Conservation (phyloP, 2,888 invertebrate species). For the Caenorhabditis macrosperma region DNA sequence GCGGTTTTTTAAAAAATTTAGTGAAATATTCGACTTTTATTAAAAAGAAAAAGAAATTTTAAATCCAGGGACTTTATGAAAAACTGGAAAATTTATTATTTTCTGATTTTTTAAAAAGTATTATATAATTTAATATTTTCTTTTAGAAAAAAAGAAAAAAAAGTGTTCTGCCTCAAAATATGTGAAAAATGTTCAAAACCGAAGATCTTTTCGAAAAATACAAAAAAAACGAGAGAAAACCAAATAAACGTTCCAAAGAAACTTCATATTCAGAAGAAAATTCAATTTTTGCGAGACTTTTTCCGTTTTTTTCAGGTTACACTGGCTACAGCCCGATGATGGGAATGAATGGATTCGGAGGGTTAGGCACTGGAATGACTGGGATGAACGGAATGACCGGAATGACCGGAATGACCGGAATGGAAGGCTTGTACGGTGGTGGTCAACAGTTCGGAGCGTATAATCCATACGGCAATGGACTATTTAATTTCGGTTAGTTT, state of each 20-base stretch:
- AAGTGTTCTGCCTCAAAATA: too few relatives aligned
- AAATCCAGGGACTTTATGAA: background rate
- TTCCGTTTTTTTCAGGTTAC: constrained; percentile 17
- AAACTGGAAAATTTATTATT: constrained; percentile 1
- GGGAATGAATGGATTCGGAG: constrained; percentile 36
- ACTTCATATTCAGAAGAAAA: background rate
- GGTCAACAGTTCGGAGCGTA: constrained; percentile 37
- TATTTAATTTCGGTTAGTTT: constrained; percentile 48
- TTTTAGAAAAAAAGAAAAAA: too few relatives aligned
- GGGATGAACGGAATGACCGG: constrained; percentile 12
- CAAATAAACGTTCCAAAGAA: background rate
- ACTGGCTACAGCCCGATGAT: constrained; percentile 44
- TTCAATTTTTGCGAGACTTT: background rate
- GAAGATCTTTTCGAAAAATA: background rate
- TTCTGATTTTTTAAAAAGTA: too few relatives aligned
- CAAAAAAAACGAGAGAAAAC: background rate
- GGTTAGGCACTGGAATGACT: constrained; percentile 40
- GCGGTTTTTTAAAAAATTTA: too few relatives aligned
- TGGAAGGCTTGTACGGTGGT: background rate
- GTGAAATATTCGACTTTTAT: background rate
- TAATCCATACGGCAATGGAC: constrained; percentile 49
- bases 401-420: too few relatives aligned
- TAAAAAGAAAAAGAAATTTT: background rate
- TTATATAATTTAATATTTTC: too few relatives aligned
- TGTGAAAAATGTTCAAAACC: background rate